Base-by-base conservation (phyloP, 2,113 vertebrate genomes). In the Phoenicopterus ruber region DNA sequence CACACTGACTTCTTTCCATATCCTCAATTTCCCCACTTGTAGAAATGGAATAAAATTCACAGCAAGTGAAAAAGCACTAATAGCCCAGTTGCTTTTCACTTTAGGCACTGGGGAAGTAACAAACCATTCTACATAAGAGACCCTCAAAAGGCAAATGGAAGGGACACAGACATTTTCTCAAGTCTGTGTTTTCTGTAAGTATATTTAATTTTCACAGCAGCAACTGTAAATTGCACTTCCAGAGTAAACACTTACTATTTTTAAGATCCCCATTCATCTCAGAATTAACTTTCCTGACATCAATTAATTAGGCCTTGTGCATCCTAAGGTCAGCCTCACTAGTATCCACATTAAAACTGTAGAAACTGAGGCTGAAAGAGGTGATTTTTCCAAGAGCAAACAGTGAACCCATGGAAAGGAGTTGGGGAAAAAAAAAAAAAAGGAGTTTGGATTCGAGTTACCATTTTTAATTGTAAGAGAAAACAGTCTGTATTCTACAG, bases 221-320 rank as follows among this genome's bases (percentile, higher is more conserved):
- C 77, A 92, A 65, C 61, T 49, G 81, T 44, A 87, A 89, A 79
- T 25, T 63, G 65, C 65, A 87, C 24, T 87, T 87, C 38, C 83
- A 91, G 61, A 74, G 47, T 19, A 87, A 93, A 93, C 31, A 54
- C 46, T 31, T 40, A 59, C 24, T 89, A 47, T 55, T 89, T 93
- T 82, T 78, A 86, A 95, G 86, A 93, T 71, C 21, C 31, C 40
- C 21, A 20, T 86, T 91, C 40, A 84, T 46, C 61, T 86, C 86
- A 87, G 84, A 93, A 94, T 91, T 93, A 81, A 62, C 42, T 89
- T 87, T 59, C 55, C 42, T 89, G 90, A 52, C 47, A 93, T 49
- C 19, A 76, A 9, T 58, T 82, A 72, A 79, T 86, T 86, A 78
- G 55, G 50, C 38, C 34, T 65, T 28, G 36, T 69, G 54, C 73